These are phyloP conservation scores for Brenthis daphne DNA, from an alignment of 2,888 invertebrate genomes.

Conservation along the genomic window DNA sequence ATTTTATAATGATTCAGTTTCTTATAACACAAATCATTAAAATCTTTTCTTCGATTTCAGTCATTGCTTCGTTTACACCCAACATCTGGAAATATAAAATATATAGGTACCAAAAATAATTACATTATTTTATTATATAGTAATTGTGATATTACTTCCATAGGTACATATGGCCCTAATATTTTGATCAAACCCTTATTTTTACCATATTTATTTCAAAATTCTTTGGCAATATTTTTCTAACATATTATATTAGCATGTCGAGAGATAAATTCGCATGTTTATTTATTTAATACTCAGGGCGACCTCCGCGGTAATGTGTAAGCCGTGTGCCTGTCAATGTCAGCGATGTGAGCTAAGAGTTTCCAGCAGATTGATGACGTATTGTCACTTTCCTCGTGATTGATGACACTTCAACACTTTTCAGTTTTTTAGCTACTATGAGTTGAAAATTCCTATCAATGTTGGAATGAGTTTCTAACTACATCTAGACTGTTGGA, in stretches of 20 bases:
- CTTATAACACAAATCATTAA: neutral
- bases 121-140: conserved; percentile 42
- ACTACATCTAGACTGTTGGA: conserved; percentile 1
- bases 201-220: neutral
- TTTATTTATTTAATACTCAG: conserved; percentile 20
- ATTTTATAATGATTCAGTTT: conserved; percentile 53
- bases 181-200: neutral
- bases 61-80: conserved; percentile 51
- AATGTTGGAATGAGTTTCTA: conserved; percentile 20
- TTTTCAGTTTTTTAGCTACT: conserved; percentile 26
- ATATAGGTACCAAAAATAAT: neutral
- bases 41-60: conserved; percentile 40
- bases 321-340: conserved; percentile 41
- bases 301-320: conserved; percentile 37
- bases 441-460: conserved; percentile 18
- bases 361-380: conserved; percentile 62
- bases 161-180: too few species aligned
- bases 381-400: conserved; percentile 56
- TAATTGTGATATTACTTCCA: conserved; percentile 41
- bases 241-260: neutral
- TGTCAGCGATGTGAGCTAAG: conserved; percentile 45
- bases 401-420: conserved; percentile 57
- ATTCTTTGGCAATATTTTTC: neutral
- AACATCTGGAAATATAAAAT: conserved; percentile 44
- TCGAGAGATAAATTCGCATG: conserved; percentile 6